phyloP scores from a whole-genome alignment of 2,888 invertebrate genomes.

The Euphydryas editha region DNA sequence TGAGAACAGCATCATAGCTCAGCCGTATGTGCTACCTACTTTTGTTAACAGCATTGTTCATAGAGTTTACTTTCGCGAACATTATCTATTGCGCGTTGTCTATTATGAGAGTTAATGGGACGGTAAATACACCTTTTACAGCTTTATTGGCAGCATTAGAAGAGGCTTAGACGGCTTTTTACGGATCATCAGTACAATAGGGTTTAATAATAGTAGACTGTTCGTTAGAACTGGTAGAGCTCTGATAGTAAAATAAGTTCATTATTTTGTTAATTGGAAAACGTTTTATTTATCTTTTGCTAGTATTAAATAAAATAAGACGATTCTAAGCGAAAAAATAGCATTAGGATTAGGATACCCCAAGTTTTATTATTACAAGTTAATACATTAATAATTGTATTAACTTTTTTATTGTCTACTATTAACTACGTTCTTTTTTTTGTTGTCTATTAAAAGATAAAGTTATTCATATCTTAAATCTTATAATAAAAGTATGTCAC shows the following conservation, averaged over 20 bases:
- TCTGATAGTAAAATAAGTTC: not conserved
- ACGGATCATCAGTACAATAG: conserved; percentile 73
- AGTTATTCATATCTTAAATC: conserved; percentile 39
- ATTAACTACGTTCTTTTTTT: not conserved
- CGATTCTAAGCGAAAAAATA: not conserved
- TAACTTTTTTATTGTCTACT: too few species aligned
- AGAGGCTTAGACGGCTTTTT: conserved; percentile 65
- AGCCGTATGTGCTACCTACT: conserved; percentile 62
- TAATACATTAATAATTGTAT: too few species aligned
- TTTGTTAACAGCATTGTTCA: conserved; percentile 64
- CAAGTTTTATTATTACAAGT: too few species aligned
- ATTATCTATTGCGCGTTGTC: conserved; percentile 41
- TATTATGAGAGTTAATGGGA: conserved; percentile 54
- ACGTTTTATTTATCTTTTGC: not conserved
- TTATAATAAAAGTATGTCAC: conserved; percentile 31
- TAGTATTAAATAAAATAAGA: not conserved
- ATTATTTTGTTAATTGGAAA: not conserved
- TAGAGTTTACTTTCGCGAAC: conserved; percentile 57
- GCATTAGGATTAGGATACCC: not conserved
- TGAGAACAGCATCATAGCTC: conserved; percentile 45
- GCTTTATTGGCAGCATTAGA: conserved; percentile 74
- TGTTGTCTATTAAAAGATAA: conserved; percentile 16
- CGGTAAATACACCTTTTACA: conserved; percentile 66
- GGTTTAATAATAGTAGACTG: conserved; percentile 66
- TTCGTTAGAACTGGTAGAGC: conserved; percentile 61